Evolutionary conservation across 2,888 invertebrate genomes (phyloP).

Genomic region (Volucella inanis): DNA sequence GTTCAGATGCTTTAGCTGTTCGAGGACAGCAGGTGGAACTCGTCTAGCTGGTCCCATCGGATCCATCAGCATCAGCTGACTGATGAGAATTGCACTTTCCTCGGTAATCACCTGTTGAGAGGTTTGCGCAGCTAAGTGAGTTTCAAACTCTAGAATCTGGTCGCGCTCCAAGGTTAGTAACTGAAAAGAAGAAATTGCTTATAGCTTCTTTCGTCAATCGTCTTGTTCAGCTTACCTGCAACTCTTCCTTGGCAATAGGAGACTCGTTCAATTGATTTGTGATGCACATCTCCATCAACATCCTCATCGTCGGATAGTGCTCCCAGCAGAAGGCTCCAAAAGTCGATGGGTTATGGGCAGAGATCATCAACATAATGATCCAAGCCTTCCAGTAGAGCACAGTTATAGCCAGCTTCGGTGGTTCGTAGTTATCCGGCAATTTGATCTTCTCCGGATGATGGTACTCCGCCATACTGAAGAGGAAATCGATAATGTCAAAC

Average conservation of each 20-base stretch:
- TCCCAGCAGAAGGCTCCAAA: constrained; percentile 95
- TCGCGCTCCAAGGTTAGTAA: constrained; percentile 89
- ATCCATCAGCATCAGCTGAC: constrained; percentile 93
- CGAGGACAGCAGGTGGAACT: constrained; percentile 90
- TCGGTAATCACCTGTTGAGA: constrained; percentile 95
- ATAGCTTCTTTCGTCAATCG: background rate
- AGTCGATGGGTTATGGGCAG: constrained; percentile 95
- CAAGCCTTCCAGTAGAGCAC: constrained; percentile 97
- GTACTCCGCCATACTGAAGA: constrained; percentile 95
- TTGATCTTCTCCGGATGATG: constrained; percentile 96
- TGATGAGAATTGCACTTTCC: constrained; percentile 92
- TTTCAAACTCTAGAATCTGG: constrained; percentile 93
- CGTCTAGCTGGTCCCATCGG: constrained; percentile 92
- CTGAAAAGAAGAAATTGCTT: constrained; percentile 76
- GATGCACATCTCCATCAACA: constrained; percentile 98
- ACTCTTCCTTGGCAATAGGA: constrained; percentile 86
- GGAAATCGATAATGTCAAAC: constrained; percentile 92
- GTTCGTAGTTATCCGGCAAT: constrained; percentile 90
- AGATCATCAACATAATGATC: constrained; percentile 92
- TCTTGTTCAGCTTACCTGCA: constrained; percentile 83
- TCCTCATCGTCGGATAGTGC: constrained; percentile 94
- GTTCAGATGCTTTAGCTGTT: constrained; percentile 91
- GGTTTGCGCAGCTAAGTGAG: constrained; percentile 94
- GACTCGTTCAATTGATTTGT: constrained; percentile 88
- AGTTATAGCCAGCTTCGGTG: constrained; percentile 95